A percentile compares a stretch with the other conserved stretches of the same genome.
phyloP scores from a whole-genome alignment of 2,797 vertebrate genomes.

The Poecilia velifera region DNA sequence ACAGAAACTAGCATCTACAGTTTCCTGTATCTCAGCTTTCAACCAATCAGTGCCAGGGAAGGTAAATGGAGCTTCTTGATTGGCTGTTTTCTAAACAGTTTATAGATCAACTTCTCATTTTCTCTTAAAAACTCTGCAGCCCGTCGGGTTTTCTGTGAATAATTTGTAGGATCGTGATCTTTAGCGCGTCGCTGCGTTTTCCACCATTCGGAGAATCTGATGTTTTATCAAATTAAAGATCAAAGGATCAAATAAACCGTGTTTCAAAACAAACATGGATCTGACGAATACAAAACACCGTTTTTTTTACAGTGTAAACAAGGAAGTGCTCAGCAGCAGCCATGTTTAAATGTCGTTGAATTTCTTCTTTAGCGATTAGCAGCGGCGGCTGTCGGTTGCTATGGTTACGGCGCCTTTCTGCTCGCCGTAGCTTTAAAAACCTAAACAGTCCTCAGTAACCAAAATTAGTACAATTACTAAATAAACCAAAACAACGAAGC shows the following conservation, averaged over 20 bases:
- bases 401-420: neutral
- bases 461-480: no score
- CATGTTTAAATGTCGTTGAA: neutral
- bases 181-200: no score
- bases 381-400: neutral
- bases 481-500: no score
- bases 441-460: no score
- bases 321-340: no score
- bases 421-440: no score
- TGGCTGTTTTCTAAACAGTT: neutral
- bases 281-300: neutral
- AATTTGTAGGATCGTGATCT: no score
- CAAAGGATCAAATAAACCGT: neutral
- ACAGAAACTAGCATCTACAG: neutral
- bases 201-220: no score
- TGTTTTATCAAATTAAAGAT: no score
- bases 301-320: neutral
- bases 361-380: neutral
- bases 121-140: no score
- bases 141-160: no score
- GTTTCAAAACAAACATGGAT: neutral
- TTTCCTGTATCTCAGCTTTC: neutral
- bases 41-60: neutral
- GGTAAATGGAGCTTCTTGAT: neutral
- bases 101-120: no score